These are phyloP conservation scores for Argyrosomus japonicus DNA, from an alignment of 2,113 vertebrate species.

Conservation along the genomic window DNA sequence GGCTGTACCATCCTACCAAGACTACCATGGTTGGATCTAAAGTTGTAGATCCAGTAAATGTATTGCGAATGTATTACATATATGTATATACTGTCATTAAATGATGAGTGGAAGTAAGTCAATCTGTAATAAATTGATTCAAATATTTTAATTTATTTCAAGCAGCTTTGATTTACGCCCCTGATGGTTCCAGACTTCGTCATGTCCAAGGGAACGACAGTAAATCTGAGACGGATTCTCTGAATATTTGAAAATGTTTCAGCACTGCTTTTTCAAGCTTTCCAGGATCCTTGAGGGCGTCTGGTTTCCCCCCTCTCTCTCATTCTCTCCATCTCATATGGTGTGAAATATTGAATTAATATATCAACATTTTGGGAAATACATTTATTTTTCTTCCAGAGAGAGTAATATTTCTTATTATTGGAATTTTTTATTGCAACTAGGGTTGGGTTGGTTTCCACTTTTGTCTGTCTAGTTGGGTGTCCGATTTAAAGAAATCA, in stretches of 20 bases:
- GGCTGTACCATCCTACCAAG: too few relatives aligned
- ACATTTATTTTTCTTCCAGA: background rate
- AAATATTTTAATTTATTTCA: slow-evolving; percentile 13
- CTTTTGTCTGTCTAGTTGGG: too few relatives aligned
- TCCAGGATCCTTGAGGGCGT: background rate
- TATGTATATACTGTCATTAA: background rate
- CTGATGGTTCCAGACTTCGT: background rate
- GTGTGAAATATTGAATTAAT: background rate
- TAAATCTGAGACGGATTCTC: slow-evolving; percentile 22
- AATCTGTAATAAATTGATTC: slow-evolving; percentile 8
- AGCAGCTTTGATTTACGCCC: slow-evolving; percentile 16
- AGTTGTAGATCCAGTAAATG: background rate
- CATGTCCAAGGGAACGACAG: background rate
- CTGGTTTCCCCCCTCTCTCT: background rate
- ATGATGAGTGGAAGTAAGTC: background rate
- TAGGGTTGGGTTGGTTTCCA: too few relatives aligned
- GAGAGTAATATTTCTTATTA: too few relatives aligned
- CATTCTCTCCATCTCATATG: background rate
- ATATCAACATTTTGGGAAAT: background rate
- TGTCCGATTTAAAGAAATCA: too few relatives aligned
- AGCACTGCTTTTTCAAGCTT: background rate
- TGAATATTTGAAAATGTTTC: slow-evolving; percentile 25
- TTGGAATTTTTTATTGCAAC: too few relatives aligned
- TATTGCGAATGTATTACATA: too few relatives aligned
- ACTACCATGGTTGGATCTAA: background rate